Evolutionary conservation across 2,888 invertebrate species (phyloP).

Genomic region (Panzeria rudis): DNA sequence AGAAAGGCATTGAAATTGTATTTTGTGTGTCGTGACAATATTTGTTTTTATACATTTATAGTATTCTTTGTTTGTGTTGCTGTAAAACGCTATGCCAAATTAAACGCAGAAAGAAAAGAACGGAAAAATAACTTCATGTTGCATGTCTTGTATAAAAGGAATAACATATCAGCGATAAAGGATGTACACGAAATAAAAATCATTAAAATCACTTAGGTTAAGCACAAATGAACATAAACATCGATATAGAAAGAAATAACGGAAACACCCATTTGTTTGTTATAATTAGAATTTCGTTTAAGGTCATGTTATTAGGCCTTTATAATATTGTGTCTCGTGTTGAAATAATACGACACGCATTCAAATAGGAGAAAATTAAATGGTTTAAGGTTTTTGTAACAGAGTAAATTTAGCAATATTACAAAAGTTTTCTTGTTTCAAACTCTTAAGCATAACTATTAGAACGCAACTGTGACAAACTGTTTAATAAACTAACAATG

Average conservation of each 20-base stretch:
- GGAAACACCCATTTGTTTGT: too few species aligned
- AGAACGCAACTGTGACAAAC: neutral
- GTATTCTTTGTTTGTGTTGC: neutral
- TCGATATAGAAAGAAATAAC: too few species aligned
- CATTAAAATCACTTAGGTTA: neutral
- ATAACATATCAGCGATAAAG: neutral
- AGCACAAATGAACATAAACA: neutral
- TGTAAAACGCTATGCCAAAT: constrained; percentile 21
- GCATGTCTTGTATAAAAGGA: constrained; percentile 1
- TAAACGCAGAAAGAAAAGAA: neutral
- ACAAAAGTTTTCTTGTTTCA: too few species aligned
- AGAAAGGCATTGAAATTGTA: constrained; percentile 11
- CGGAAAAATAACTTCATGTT: constrained; percentile 25
- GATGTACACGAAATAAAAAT: neutral
- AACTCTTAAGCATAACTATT: too few species aligned
- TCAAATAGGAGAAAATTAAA: neutral
- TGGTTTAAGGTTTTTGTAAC: neutral
- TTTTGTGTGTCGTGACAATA: constrained; percentile 20
- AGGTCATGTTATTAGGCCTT: too few species aligned
- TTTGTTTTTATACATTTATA: neutral
- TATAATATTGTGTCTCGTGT: too few species aligned
- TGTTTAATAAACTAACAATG: neutral
- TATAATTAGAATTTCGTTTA: too few species aligned
- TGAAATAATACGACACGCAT: too few species aligned
- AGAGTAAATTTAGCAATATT: too few species aligned